Conservation (phyloP, 37 sponge, comb jelly and placozoan species). For the Ephydatia muelleri region DNA sequence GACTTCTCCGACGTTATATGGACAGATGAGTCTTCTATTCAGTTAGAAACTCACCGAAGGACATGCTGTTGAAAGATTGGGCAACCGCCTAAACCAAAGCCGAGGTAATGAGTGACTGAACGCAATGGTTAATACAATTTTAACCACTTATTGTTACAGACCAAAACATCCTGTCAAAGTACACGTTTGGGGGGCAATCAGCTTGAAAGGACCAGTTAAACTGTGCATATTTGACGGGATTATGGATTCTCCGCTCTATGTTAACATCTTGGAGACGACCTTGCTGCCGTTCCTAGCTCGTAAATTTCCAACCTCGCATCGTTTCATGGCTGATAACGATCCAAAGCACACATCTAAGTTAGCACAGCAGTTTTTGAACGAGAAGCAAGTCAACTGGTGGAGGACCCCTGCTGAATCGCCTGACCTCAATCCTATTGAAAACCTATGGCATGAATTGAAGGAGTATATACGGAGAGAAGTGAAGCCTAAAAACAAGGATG, state of each 20-base stretch:
- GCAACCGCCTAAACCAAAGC: no score
- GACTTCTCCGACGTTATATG: no score
- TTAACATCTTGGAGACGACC: slow-evolving; percentile 24
- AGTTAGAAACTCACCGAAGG: no score
- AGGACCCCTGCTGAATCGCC: slow-evolving; percentile 42
- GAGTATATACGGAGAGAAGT: slow-evolving; percentile 20
- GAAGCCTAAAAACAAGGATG: slow-evolving; percentile 23
- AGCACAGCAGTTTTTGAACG: slow-evolving; percentile 36
- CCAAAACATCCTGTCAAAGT: slow-evolving; percentile 20
- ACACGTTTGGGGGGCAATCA: slow-evolving; percentile 29
- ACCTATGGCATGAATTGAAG: no score
- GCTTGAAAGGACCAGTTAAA: slow-evolving; percentile 11
- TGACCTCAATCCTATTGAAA: slow-evolving; percentile 28
- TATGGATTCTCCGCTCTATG: slow-evolving; percentile 28
- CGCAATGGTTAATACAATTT: no score
- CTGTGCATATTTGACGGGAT: no score
- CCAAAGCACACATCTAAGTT: slow-evolving; percentile 19
- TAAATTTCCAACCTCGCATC: slow-evolving; percentile 15
- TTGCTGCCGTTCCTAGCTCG: slow-evolving; percentile 12
- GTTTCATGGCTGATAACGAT: slow-evolving; percentile 15
- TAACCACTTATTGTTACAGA: no score
- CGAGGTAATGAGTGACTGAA: no score
- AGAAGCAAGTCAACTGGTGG: no score
- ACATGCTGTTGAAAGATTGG: no score
- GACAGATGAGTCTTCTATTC: no score